A percentile compares a stretch with the other conserved stretches of the same genome.
phyloP scores from a whole-genome alignment of 2,113 vertebrate species.

The Epinephelus lanceolatus region DNA sequence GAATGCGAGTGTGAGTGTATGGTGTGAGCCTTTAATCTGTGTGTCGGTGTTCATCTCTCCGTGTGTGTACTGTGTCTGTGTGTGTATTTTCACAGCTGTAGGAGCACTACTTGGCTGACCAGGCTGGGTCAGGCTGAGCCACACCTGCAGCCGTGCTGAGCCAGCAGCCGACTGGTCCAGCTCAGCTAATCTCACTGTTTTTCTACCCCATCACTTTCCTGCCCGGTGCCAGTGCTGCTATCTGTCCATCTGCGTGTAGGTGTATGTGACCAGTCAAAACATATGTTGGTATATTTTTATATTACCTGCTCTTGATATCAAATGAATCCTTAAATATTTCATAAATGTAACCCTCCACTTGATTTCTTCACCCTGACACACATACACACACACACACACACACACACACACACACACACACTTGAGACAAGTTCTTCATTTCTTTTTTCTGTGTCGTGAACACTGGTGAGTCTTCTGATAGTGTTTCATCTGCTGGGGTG shows the following conservation, averaged over 20 bases:
- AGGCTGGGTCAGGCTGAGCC: constrained; percentile 65
- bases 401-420: too few species aligned
- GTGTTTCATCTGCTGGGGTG: background rate
- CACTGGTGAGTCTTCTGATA: background rate
- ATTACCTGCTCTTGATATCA: background rate
- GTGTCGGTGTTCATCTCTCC: constrained; percentile 8
- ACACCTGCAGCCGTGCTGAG: constrained; percentile 83
- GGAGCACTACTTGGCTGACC: constrained; percentile 62
- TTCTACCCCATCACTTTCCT: constrained; percentile 58
- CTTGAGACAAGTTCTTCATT: background rate
- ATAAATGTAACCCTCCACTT: background rate
- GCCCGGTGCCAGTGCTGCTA: constrained; percentile 45
- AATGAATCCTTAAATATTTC: background rate
- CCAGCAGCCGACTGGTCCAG: constrained; percentile 65
- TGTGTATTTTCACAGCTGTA: constrained; percentile 83
- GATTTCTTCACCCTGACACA: background rate
- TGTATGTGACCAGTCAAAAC: background rate
- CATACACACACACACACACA: too few species aligned
- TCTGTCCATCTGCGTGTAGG: constrained; percentile 40
- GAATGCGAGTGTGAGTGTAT: background rate
- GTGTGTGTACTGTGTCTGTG: constrained; percentile 37
- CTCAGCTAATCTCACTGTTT: constrained; percentile 74
- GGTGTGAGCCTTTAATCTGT: constrained; percentile 4
- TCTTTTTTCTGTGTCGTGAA: background rate
- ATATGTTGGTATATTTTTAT: background rate